Conservation (phyloP, 1,140 invertebrate genomes). For the Arion vulgaris region DNA sequence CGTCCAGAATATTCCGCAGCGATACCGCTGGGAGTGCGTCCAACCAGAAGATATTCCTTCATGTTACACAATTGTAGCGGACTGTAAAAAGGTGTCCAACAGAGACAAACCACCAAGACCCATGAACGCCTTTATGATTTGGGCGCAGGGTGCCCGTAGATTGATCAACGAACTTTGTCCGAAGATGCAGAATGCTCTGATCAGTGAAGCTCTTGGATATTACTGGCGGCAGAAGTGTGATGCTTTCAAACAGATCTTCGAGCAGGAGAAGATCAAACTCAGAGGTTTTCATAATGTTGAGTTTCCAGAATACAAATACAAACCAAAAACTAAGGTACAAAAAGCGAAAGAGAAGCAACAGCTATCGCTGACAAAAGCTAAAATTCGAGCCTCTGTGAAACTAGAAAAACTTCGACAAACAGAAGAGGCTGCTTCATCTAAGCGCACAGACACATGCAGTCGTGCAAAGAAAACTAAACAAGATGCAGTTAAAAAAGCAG, state of each 20-base stretch:
- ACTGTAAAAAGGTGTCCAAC: conserved; percentile 30
- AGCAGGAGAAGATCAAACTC: conserved; percentile 36
- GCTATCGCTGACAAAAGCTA: conserved; percentile 21
- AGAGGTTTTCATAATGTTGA: conserved; percentile 29
- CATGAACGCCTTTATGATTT: conserved; percentile 42
- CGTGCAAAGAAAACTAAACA: not conserved
- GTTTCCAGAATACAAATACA: conserved; percentile 39
- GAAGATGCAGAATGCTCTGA: conserved; percentile 35
- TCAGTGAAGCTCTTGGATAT: conserved; percentile 30
- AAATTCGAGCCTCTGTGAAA: conserved; percentile 22
- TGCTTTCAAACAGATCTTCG: conserved; percentile 21
- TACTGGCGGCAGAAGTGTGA: conserved; percentile 33
- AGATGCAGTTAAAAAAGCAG: not conserved
- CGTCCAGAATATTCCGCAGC: conserved; percentile 34
- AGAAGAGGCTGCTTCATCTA: not conserved
- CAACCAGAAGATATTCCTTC: conserved; percentile 29
- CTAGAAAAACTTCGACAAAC: not conserved
- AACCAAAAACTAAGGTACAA: conserved; percentile 38
- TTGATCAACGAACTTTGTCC: conserved; percentile 38
- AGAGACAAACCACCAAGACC: conserved; percentile 35
- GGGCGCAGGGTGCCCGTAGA: conserved; percentile 34
- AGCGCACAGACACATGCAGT: not conserved
- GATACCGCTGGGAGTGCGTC: conserved; percentile 36
- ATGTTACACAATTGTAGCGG: conserved; percentile 36
- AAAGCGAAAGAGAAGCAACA: conserved; percentile 37